Percentiles rank a stretch among this genome's conserved stretches.
These are phyloP conservation scores for Agapostemon virescens DNA, from an alignment of 2,888 invertebrate genomes.

Conservation along the genomic window DNA sequence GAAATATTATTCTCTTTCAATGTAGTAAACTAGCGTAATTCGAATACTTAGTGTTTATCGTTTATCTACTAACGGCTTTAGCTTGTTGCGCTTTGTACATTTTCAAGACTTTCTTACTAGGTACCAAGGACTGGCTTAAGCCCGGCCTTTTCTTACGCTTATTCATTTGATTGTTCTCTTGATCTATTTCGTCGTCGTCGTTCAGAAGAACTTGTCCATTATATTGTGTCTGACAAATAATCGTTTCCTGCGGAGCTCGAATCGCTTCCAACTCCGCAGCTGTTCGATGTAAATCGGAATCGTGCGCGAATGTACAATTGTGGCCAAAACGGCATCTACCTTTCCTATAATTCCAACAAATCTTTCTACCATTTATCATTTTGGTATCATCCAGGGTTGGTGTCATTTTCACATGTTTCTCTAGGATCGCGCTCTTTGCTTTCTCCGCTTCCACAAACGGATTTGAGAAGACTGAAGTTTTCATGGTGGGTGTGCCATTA, in stretches of 20 bases:
- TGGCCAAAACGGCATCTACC: slow-evolving; percentile 95
- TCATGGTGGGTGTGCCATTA: slow-evolving; percentile 81
- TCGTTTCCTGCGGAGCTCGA: slow-evolving; percentile 80
- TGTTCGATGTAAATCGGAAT: slow-evolving; percentile 89
- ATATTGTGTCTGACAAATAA: slow-evolving; percentile 78
- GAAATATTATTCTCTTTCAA: slow-evolving; percentile 28
- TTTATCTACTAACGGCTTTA: slow-evolving; percentile 78
- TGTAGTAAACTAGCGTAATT: slow-evolving; percentile 21
- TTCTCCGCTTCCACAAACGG: slow-evolving; percentile 92
- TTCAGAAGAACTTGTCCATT: slow-evolving; percentile 67
- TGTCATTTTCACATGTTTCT: slow-evolving; percentile 96
- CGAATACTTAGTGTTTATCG: slow-evolving; percentile 21
- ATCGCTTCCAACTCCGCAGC: slow-evolving; percentile 83
- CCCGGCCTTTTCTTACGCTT: slow-evolving; percentile 89
- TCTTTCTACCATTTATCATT: slow-evolving; percentile 92
- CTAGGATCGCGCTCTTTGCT: slow-evolving; percentile 91
- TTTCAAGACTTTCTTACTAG: slow-evolving; percentile 93
- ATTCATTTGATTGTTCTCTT: slow-evolving; percentile 80
- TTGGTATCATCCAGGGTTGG: slow-evolving; percentile 85
- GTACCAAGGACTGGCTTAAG: slow-evolving; percentile 87
- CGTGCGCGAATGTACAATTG: slow-evolving; percentile 95
- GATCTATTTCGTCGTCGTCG: slow-evolving; percentile 81
- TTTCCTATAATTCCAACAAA: slow-evolving; percentile 96
- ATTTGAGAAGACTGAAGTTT: slow-evolving; percentile 92
- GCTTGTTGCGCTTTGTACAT: slow-evolving; percentile 86